phyloP scores from a whole-genome alignment of 2,797 vertebrate species.

The Moxostoma hubbsi region DNA sequence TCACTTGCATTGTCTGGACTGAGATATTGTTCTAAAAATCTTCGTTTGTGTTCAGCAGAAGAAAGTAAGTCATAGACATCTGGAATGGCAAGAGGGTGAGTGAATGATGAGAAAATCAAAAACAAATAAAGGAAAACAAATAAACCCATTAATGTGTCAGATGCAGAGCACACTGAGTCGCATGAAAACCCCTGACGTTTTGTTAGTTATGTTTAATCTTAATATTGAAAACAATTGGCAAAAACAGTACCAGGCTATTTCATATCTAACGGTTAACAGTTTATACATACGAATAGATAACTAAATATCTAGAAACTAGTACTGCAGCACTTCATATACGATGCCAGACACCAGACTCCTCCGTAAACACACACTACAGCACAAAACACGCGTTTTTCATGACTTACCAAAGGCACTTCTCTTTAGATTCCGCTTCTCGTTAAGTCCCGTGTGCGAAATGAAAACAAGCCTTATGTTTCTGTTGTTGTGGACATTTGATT shows the following conservation, averaged over 20 bases:
- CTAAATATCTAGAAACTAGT: background rate
- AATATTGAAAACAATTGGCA: background rate
- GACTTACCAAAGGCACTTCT: background rate
- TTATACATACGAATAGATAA: background rate
- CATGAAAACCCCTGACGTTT: conserved; percentile 3
- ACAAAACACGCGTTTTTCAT: background rate
- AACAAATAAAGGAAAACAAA: background rate
- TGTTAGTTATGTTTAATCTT: background rate
- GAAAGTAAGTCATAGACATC: too few relatives aligned
- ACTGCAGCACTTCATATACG: conserved; percentile 33
- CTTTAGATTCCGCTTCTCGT: background rate
- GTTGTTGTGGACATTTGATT: conserved; percentile 20
- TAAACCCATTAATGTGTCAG: conserved; percentile 3
- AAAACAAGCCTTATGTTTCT: background rate
- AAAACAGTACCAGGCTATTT: background rate
- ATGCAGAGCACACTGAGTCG: background rate
- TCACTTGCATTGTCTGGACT: too few relatives aligned
- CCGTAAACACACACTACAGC: conserved; percentile 23
- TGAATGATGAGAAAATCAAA: background rate
- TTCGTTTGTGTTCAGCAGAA: too few relatives aligned
- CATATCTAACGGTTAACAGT: background rate
- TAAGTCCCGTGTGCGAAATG: background rate
- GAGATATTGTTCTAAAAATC: too few relatives aligned
- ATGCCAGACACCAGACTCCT: conserved; percentile 53
- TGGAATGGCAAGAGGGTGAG: too few relatives aligned